These are phyloP conservation scores for Pipistrellus pygmaeus DNA, from an alignment of 2,797 vertebrate genomes.

Conservation along the genomic window DNA sequence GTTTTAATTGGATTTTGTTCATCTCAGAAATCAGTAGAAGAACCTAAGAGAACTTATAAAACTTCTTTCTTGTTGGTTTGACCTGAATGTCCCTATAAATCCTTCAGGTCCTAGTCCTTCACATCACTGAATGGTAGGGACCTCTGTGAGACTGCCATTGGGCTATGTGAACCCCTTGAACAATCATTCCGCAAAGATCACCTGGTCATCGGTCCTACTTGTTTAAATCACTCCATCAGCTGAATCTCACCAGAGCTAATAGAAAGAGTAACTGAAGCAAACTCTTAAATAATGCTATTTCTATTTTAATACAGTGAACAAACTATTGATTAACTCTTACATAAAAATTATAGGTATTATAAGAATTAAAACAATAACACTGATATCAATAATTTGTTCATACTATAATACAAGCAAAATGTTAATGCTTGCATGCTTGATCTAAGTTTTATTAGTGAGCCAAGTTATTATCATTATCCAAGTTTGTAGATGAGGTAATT, in stretches of 20 bases:
- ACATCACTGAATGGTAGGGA: not conserved
- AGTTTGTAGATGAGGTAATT: slow-evolving; percentile 43
- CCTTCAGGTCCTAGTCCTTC: slow-evolving; percentile 18
- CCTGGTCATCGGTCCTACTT: not conserved
- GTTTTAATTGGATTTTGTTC: slow-evolving; percentile 44
- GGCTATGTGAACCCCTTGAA: not conserved
- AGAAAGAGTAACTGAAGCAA: slow-evolving; percentile 2
- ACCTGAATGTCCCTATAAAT: slow-evolving; percentile 2
- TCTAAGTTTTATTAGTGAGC: slow-evolving; percentile 43
- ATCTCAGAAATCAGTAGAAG: not conserved
- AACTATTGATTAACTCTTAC: slow-evolving; percentile 9
- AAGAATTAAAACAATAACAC: slow-evolving; percentile 42
- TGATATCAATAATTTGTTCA: not conserved
- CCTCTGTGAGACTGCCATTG: not conserved
- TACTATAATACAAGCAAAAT: not conserved
- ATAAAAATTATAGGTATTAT: slow-evolving; percentile 42
- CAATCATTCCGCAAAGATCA: not conserved
- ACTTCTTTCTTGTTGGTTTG: not conserved
- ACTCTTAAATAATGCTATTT: slow-evolving; percentile 32
- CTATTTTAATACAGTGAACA: slow-evolving; percentile 25
- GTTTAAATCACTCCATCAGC: not conserved
- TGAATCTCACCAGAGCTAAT: slow-evolving; percentile 18
- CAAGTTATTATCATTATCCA: slow-evolving; percentile 11
- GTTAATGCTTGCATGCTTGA: not conserved
- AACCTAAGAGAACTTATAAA: slow-evolving; percentile 42